phyloP scores from a whole-genome alignment of 1,140 invertebrate genomes.

The Diuraphis noxia region DNA sequence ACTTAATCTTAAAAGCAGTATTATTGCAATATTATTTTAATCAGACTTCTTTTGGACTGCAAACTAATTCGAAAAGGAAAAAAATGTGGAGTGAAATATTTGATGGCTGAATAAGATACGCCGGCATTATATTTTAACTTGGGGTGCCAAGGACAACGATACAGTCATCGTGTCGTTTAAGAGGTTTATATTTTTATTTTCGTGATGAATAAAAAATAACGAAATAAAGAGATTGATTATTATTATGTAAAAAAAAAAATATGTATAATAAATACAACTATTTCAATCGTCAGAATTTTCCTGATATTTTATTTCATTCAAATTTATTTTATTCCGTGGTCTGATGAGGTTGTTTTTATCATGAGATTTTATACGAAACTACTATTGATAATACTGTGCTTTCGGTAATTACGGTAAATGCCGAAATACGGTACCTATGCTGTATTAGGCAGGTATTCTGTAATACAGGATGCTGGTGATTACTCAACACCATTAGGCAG shows the following conservation, averaged over 20 bases:
- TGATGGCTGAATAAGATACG: constrained; percentile 34
- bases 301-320: background rate
- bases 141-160: background rate
- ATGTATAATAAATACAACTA: background rate
- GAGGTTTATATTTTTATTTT: background rate
- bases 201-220: background rate
- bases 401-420: too few relatives aligned
- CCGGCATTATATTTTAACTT: constrained; percentile 32
- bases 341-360: too few relatives aligned
- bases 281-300: background rate
- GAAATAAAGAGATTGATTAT: background rate
- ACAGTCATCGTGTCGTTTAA: background rate
- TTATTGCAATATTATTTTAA: constrained; percentile 52
- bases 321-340: background rate
- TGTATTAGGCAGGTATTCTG: background rate
- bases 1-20: constrained; percentile 48
- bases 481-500: too few relatives aligned
- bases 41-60: constrained; percentile 33
- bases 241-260: background rate
- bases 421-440: too few relatives aligned
- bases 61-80: background rate
- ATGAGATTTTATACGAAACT: background rate
- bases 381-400: background rate
- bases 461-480: background rate
- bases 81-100: constrained; percentile 43